These are phyloP conservation scores for Petrocephalus microphthalmus DNA, from an alignment of 2,113 vertebrate genomes.

Conservation along the genomic window DNA sequence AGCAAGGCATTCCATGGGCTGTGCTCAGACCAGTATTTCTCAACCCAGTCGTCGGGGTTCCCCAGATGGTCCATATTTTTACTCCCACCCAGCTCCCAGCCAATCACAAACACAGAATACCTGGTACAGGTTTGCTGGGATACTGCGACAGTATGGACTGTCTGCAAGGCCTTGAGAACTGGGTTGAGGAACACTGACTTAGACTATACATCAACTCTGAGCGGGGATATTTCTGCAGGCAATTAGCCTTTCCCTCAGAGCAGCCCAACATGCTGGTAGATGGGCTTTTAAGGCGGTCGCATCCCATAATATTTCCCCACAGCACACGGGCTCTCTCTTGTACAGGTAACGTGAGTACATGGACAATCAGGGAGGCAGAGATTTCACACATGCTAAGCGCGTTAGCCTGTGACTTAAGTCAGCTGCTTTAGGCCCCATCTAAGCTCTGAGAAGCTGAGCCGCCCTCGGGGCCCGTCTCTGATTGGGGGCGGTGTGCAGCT, in stretches of 20 bases:
- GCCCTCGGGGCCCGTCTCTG: neutral
- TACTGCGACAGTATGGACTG: neutral
- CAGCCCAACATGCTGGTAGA: neutral
- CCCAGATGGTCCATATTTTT: neutral
- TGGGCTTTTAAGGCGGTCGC: neutral
- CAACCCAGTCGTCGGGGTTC: neutral
- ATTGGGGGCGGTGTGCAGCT: neutral
- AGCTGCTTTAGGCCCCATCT: neutral
- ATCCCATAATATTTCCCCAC: neutral
- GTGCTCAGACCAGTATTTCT: neutral
- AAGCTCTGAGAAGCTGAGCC: neutral
- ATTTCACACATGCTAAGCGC: conserved; percentile 36
- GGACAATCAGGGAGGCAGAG: conserved; percentile 29
- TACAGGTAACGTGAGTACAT: neutral
- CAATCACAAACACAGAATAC: neutral
- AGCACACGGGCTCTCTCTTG: neutral
- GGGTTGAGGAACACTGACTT: neutral
- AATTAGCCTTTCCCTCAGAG: neutral
- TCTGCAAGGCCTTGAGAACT: neutral
- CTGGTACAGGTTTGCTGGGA: neutral
- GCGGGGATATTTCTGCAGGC: neutral
- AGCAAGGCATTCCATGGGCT: neutral
- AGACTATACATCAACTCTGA: neutral
- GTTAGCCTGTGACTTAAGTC: neutral
- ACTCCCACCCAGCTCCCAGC: neutral